phyloP scores from a whole-genome alignment of 2,888 invertebrate genomes.

The Pterostichus niger region DNA sequence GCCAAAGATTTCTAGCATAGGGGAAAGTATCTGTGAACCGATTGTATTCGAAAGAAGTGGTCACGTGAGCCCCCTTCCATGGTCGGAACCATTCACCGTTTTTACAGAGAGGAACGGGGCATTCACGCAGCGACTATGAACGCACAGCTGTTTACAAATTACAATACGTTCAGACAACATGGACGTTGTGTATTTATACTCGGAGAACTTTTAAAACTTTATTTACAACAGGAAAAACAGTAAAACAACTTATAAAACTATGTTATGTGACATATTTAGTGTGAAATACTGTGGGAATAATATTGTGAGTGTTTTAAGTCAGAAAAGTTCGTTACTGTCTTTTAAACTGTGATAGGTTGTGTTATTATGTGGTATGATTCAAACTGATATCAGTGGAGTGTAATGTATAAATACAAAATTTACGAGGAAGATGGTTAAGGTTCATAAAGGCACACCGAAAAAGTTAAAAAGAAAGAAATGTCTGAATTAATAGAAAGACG shows the following conservation, averaged over 20 bases:
- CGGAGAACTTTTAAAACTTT: slow-evolving; percentile 18
- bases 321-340: slow-evolving; percentile 50
- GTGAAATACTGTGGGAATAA: not conserved
- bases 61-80: slow-evolving; percentile 61
- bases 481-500: slow-evolving; percentile 74
- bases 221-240: slow-evolving; percentile 1
- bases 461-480: slow-evolving; percentile 72
- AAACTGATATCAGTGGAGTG: slow-evolving; percentile 2
- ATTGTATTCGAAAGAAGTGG: slow-evolving; percentile 45
- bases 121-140: slow-evolving; percentile 25
- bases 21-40: slow-evolving; percentile 60
- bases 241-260: not conserved
- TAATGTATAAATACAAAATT: slow-evolving; percentile 32
- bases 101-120: slow-evolving; percentile 33
- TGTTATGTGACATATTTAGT: slow-evolving; percentile 22
- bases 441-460: slow-evolving; percentile 68
- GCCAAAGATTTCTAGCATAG: slow-evolving; percentile 49
- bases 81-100: slow-evolving; percentile 34
- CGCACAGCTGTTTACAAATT: slow-evolving; percentile 62
- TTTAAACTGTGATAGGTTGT: slow-evolving; percentile 49
- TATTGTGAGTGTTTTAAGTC: slow-evolving; percentile 42
- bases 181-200: slow-evolving; percentile 49
- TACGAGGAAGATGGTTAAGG: slow-evolving; percentile 73
- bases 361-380: slow-evolving; percentile 1
- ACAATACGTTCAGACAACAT: slow-evolving; percentile 59